Evolutionary conservation across 2,113 vertebrate genomes (phyloP).

Genomic region (Hydrolagus affinis): DNA sequence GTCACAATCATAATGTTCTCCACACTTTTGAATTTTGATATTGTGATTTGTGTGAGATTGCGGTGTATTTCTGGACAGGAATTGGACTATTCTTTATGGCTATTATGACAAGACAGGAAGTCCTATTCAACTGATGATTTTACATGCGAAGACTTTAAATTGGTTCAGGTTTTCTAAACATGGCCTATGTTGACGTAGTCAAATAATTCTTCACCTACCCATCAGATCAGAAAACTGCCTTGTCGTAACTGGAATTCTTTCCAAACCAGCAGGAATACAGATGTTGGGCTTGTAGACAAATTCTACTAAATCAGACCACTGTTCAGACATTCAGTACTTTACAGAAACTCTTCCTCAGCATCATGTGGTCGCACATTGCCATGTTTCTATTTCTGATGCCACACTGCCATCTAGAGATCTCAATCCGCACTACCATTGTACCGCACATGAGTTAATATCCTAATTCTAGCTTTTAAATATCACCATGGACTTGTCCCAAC

Average conservation of each 20-base stretch:
- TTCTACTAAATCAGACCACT: not conserved
- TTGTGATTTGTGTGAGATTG: no score
- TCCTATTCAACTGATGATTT: not conserved
- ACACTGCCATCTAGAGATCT: conserved; percentile 20
- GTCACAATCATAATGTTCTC: no score
- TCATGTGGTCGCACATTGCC: not conserved
- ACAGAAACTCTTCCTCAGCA: no score
- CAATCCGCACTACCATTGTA: not conserved
- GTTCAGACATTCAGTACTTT: not conserved
- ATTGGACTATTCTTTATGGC: no score
- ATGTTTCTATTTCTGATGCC: not conserved
- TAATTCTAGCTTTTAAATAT: no score
- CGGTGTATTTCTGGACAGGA: no score
- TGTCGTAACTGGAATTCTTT: not conserved
- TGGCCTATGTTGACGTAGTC: not conserved
- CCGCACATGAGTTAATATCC: not conserved
- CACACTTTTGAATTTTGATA: no score
- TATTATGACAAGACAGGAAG: no score
- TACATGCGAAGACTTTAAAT: not conserved
- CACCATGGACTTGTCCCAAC: no score
- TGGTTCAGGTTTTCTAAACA: not conserved
- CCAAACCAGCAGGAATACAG: not conserved
- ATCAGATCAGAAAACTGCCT: not conserved
- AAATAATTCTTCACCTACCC: not conserved
- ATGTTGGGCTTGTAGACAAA: not conserved